phyloP scores from a whole-genome alignment of 2,888 invertebrate species.

The Anodontia alba region DNA sequence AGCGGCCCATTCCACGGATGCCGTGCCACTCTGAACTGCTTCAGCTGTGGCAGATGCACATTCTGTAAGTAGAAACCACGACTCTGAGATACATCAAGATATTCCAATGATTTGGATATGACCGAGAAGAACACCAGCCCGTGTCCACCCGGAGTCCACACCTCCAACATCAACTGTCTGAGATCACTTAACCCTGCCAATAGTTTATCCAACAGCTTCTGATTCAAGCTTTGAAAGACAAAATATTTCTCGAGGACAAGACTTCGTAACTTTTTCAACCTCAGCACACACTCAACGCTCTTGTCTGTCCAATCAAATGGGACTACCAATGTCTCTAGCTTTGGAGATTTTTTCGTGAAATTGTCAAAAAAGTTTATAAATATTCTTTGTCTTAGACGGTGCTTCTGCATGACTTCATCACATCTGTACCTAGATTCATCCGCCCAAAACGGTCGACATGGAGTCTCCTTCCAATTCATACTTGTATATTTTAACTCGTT shows the following conservation, averaged over 20 bases:
- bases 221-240: constrained; percentile 78
- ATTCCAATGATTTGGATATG: constrained; percentile 74
- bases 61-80: constrained; percentile 80
- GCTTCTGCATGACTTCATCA: constrained; percentile 77
- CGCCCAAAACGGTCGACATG: constrained; percentile 78
- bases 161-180: constrained; percentile 79
- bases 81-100: constrained; percentile 83
- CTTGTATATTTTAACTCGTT: constrained; percentile 76
- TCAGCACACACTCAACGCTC: constrained; percentile 76
- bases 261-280: constrained; percentile 74
- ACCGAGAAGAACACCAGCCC: constrained; percentile 77
- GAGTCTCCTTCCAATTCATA: constrained; percentile 84
- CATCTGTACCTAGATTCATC: constrained; percentile 67
- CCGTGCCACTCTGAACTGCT: constrained; percentile 77
- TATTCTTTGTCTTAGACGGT: constrained; percentile 76
- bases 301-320: constrained; percentile 84
- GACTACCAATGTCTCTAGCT: constrained; percentile 77
- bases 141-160: constrained; percentile 82
- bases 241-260: constrained; percentile 82
- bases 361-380: constrained; percentile 81
- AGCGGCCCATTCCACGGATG: constrained; percentile 81
- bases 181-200: constrained; percentile 71
- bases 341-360: constrained; percentile 77
- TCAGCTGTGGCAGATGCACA: constrained; percentile 76
- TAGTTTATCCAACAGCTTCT: constrained; percentile 73